Conservation (phyloP, 2,888 invertebrate genomes). For the Dione vanillae region DNA sequence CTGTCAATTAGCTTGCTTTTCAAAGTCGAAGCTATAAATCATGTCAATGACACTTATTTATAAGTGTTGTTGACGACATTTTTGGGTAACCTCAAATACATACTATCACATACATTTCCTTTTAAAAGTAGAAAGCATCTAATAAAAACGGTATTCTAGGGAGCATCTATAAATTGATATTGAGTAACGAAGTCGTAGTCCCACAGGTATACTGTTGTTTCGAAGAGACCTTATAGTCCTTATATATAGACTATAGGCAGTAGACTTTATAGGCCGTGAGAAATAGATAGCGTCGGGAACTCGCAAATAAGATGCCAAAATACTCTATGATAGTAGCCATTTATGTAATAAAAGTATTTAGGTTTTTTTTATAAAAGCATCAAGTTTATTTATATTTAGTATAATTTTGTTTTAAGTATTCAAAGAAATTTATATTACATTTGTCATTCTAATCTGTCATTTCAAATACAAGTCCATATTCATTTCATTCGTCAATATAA, state of each 20-base stretch:
- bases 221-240: constrained; percentile 21
- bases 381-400: too few species aligned
- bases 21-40: too few species aligned
- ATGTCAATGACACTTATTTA: background rate
- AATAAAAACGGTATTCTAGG: constrained; percentile 19
- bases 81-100: background rate
- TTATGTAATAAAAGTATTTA: background rate
- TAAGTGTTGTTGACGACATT: background rate
- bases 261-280: constrained; percentile 23
- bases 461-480: too few species aligned
- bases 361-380: background rate
- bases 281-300: constrained; percentile 22
- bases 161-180: constrained; percentile 36
- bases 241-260: too few species aligned
- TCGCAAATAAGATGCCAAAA: constrained; percentile 26
- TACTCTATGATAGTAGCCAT: background rate
- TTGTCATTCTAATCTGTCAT: too few species aligned
- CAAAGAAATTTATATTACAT: too few species aligned
- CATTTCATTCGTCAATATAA: too few species aligned
- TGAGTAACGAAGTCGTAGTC: constrained; percentile 36
- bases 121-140: constrained; percentile 17
- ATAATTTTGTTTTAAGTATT: too few species aligned
- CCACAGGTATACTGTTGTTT: constrained; percentile 29
- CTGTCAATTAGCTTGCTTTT: too few species aligned
- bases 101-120: background rate